Evolutionary conservation across 2,113 vertebrate species (phyloP), one percentile per base, ranked within the genome.

Genomic region (Seriola dumerili): DNA sequence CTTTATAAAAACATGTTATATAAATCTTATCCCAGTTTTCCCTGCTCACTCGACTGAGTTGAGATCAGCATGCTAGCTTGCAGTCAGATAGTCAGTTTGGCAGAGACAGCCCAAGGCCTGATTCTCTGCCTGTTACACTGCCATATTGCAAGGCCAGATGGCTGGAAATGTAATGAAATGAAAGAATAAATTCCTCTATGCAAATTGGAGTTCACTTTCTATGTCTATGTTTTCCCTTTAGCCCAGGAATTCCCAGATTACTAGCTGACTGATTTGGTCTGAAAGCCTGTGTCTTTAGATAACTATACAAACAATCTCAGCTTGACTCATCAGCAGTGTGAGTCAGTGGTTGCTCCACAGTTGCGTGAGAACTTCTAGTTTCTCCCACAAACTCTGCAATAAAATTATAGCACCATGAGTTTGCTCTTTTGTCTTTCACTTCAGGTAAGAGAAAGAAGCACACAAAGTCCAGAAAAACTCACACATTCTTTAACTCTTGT

Each of bases 61-160:
- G 25, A 66, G 72, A 76, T 75, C 62, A 2, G 69, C 17, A 5
- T 40, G 81, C 72, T 72, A 85, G 69, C 64, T 38, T 73, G 67
- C 57, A 70, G 54, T 78, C 36, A 7, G n/a, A 57, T n/a, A 55
- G 44, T 52, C 64, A 46, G 66, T 63, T 74, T 80, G 81, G 66
- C 68, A 46, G 48, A 34, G 65, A 66, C 58, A 61, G 58, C 81
- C 63, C 1, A 25, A 72, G 61, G 85, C 72, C 68, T 40, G 40
- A 82, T 72, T 75, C 59, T 46, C 69, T 38, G 82, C 57, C 77
- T 75, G 70, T 68, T 70, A 23, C n/a, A 21, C 12, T 2, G 38
- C 50, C 85, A 80, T 78, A 82, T 81, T 84, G 78, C 44, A 14
- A 32, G 13, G 58, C 50, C 88, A 92, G 85, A 88, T 86, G 83